Base-by-base conservation (phyloP, 2,888 invertebrate genomes). In the Cheiracanthium punctorium region DNA sequence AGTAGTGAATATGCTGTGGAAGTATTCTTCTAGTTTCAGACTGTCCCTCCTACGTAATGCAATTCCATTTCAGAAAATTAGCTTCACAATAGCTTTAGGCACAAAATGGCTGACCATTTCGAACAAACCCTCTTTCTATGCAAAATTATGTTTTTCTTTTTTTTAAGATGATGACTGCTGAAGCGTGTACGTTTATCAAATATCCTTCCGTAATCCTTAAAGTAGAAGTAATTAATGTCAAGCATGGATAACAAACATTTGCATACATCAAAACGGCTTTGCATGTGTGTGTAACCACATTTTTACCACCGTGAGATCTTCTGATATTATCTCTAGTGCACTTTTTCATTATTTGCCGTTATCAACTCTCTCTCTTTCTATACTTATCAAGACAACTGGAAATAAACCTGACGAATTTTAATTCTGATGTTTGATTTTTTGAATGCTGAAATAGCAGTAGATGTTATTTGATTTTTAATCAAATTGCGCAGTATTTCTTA, bases 251-350 rank as follows among this genome's bases (percentile, higher is more conserved):
- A 67, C 32, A 32, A 32, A 67, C 30, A 30, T 67, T 58, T 58
- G 30, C 67, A 67, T 67, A 67, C 67, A 30, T 67, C 12, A 30
- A 67, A 67, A n/a, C 12, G 32, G 32, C 32, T 67, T 67, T 67
- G 30, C n/a, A 30, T 4, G 58, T 58, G 58, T 58, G 67, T 67
- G 67, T 67, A 67, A 67, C 67, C 67, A 8, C 67, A 67, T 67
- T 29, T 67, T 1, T 29, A 32, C 30, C 67, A 67, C 67, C 30
- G 32, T 67, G 30, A 30, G 30, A 30, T 67, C 67, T n/a, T 4
- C 32, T 1, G 67, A 67, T 67, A 67, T 30, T 32, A 67, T 67
- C 67, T 30, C 30, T 24, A 48, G n/a, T 48, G 4, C 20, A 24
- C 1, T 48, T 48, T 58, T 58, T 58, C 24, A 17, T 58, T 58